Evolutionary conservation across 1,140 invertebrate genomes (phyloP).

Genomic region (Halesus radiatus): DNA sequence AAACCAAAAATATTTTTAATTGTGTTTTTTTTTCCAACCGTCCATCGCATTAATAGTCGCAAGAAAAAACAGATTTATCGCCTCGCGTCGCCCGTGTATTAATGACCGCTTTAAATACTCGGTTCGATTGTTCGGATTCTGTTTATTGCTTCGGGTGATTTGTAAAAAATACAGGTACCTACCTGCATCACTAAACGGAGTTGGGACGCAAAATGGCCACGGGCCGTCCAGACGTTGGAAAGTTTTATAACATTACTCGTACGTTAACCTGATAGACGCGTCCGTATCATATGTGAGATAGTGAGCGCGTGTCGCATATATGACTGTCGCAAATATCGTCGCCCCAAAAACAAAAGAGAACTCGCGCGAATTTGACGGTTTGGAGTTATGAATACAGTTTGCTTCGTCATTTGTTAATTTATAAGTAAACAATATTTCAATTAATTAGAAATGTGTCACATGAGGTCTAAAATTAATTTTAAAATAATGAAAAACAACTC

Average conservation of each 20-base stretch:
- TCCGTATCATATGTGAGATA: no score
- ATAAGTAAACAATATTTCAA: no score
- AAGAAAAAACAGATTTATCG: constrained; percentile 13
- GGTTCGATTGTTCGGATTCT: constrained; percentile 3
- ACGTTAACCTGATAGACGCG: not conserved
- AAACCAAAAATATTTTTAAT: not conserved
- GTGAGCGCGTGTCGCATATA: no score
- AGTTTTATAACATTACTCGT: not conserved
- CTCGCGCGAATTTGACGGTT: no score
- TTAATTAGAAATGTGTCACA: no score
- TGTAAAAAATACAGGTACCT: not conserved
- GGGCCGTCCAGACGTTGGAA: not conserved
- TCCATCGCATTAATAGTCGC: not conserved
- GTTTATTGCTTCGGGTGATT: constrained; percentile 11
- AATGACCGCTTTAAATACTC: constrained; percentile 15
- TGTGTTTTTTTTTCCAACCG: constrained; percentile 3
- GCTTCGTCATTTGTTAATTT: no score
- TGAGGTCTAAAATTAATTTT: no score
- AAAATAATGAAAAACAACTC: no score
- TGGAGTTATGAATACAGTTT: no score
- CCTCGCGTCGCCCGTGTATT: not conserved
- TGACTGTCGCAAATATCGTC: no score
- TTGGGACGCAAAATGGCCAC: not conserved
- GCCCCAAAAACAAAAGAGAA: no score
- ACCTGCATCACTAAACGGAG: not conserved